Evolutionary conservation across 2,888 invertebrate genomes (phyloP), one percentile per base, ranked within the genome.

Genomic region (Nomada fucata): DNA sequence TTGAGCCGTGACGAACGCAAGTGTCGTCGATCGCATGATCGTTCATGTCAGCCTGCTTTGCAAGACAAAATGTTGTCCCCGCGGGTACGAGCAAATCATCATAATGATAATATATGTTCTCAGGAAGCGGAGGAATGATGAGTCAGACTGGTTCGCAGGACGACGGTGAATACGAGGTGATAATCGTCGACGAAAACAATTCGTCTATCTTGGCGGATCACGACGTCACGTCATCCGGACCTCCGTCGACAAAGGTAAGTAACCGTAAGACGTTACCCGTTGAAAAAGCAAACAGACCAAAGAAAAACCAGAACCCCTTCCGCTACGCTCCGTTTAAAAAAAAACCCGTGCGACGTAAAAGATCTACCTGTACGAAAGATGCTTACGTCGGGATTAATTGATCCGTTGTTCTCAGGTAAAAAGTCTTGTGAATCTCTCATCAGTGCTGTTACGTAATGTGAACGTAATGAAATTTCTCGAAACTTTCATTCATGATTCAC

Each of bases 131-230:
- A 76, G 93, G 93, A 78, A 91, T 93, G 70, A 93, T 93, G 89
- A 93, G 92, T 82, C 93, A 93, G 63, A 91, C 93, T 2, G 93
- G 92, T 84, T 93, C 93, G 29, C 96, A 96, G 76, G 97, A 97
- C 92, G 97, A 97, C 92, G 96, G 96, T 80, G 97, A 97, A 92
- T 97, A 97, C 93, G 97, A 98, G 92, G 97, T 98, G 90, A 98
- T 98, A 92, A 97, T 97, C 83, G 97, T 97, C 90, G 98, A 98
- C 92, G 98, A 98, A 93, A 97, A 97, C 92, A 97, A 97, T 94
- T 97, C 98, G 0, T 97, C 97, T 18, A 96, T 96, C 82, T 94
- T 97, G 87, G 96, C 97, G 68, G 97, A 97, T 91, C 96, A 97
- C 92, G 97, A 97, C 91, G 96, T 97, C 23, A 95, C 96, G 86